These are phyloP conservation scores for Melieria crassipennis DNA, from an alignment of 2,888 invertebrate genomes.

Conservation along the genomic window DNA sequence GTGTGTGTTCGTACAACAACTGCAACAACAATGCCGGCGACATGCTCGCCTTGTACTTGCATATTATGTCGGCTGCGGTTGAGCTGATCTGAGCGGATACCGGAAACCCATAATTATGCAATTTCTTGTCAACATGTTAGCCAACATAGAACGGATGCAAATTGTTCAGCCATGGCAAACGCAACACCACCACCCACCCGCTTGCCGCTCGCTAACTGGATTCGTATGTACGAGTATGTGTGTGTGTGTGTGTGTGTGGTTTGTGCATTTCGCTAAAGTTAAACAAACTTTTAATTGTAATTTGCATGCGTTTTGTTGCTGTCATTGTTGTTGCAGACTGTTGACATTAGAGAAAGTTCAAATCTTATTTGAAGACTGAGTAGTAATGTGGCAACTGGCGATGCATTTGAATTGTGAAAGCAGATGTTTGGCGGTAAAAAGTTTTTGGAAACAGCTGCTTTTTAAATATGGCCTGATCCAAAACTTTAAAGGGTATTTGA, in stretches of 20 bases:
- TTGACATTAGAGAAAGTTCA: no score
- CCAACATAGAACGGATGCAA: not conserved
- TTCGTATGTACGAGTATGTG: not conserved
- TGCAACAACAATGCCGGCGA: not conserved
- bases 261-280: constrained; percentile 13
- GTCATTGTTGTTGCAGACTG: not conserved
- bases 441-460: no score
- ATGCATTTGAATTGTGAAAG: no score
- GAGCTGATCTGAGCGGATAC: constrained; percentile 56
- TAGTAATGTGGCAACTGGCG: not conserved
- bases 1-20: not conserved
- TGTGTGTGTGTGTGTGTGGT: not conserved
- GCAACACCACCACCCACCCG: not conserved
- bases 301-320: constrained; percentile 41
- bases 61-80: constrained; percentile 49
- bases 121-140: constrained; percentile 60
- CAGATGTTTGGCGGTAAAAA: no score
- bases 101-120: constrained; percentile 61
- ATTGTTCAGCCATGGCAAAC: not conserved
- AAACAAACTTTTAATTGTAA: constrained; percentile 55
- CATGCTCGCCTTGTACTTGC: no score
- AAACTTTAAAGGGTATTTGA: no score
- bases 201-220: not conserved
- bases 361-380: no score
- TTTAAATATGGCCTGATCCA: no score